Conservation (phyloP, 2,888 invertebrate species). For the Hipparchia semele region DNA sequence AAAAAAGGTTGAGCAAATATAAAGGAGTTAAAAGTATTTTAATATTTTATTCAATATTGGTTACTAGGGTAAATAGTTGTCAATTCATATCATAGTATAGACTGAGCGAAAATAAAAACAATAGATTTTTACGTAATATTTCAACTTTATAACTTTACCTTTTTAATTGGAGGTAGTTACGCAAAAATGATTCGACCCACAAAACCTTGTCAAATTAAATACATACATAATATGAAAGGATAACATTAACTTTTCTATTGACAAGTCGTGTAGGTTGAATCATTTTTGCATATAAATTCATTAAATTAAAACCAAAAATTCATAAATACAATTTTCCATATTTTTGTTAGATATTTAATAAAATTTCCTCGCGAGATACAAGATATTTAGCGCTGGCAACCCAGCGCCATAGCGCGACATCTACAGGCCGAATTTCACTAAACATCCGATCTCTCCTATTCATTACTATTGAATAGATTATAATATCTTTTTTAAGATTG, state of each 20-base stretch:
- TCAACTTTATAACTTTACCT: too few species aligned
- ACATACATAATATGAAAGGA: too few species aligned
- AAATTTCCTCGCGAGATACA: slow-evolving; percentile 41
- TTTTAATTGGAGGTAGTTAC: too few species aligned
- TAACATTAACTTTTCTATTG: too few species aligned
- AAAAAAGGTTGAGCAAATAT: slow-evolving; percentile 53
- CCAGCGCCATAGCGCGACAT: slow-evolving; percentile 61
- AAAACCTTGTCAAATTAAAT: too few species aligned
- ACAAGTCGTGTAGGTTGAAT: too few species aligned
- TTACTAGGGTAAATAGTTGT: not conserved
- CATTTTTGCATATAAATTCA: too few species aligned
- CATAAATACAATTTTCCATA: too few species aligned
- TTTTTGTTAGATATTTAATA: too few species aligned
- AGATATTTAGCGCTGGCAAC: slow-evolving; percentile 63
- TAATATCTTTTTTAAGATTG: not conserved
- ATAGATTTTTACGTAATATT: not conserved
- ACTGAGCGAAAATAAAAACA: not conserved
- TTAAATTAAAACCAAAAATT: too few species aligned
- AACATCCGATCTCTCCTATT: slow-evolving; percentile 54
- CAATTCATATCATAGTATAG: not conserved
- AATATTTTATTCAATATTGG: slow-evolving; percentile 3
- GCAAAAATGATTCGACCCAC: too few species aligned
- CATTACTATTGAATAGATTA: not conserved
- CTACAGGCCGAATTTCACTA: slow-evolving; percentile 61
- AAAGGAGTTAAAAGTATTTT: slow-evolving; percentile 36